Conservation (phyloP, 2,113 vertebrate genomes). For the Tychaedon coryphoeus region DNA sequence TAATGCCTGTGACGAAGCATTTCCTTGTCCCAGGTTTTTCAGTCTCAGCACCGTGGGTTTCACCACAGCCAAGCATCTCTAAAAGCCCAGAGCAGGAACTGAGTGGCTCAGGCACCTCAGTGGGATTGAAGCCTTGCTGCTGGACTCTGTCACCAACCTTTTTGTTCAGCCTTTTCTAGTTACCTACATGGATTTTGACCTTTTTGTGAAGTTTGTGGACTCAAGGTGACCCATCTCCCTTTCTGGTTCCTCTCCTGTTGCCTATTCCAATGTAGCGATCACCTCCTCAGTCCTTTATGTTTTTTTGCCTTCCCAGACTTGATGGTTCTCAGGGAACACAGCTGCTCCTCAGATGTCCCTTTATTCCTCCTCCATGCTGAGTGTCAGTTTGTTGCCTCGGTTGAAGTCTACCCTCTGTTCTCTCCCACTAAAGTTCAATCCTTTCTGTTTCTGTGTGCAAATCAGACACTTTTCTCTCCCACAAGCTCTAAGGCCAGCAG, state of each 20-base stretch:
- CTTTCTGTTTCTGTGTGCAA: background rate
- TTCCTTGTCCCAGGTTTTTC: background rate
- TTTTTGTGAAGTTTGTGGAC: background rate
- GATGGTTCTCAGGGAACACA: background rate
- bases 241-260: background rate
- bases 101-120: fast-evolving
- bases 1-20: background rate
- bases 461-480: background rate
- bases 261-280: background rate
- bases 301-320: background rate
- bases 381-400: background rate
- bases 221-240: background rate
- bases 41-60: background rate
- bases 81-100: background rate
- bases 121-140: background rate
- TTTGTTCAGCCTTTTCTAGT: background rate
- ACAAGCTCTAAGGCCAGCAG: background rate
- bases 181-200: background rate
- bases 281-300: background rate
- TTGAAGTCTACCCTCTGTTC: background rate
- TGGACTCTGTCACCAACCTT: background rate
- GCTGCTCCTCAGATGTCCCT: slow-evolving; percentile 39
- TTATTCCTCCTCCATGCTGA: slow-evolving; percentile 36
- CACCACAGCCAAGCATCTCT: background rate
- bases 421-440: background rate